A percentile compares a stretch with the other conserved stretches of the same genome.
phyloP scores from a whole-genome alignment of 1,140 invertebrate species.

The Steinernema feltiae region DNA sequence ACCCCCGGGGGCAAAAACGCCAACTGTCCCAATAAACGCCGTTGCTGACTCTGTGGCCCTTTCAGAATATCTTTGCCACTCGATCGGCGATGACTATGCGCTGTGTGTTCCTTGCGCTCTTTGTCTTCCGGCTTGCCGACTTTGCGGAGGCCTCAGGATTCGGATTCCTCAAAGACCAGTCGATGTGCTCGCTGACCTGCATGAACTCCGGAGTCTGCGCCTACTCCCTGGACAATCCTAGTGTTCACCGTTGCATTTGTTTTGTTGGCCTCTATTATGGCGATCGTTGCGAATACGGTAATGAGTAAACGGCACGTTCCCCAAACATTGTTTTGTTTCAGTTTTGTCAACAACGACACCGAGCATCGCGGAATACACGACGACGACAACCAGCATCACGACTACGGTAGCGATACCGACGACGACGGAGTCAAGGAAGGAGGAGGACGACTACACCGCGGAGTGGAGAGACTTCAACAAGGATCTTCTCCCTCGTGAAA shows the following conservation, averaged over 20 bases:
- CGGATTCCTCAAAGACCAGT: not conserved
- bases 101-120: not conserved
- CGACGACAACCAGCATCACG: no score
- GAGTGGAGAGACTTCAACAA: conserved; percentile 9
- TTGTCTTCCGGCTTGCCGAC: not conserved
- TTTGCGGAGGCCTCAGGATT: not conserved
- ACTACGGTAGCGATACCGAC: not conserved
- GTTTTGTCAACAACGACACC: not conserved
- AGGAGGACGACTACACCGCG: not conserved
- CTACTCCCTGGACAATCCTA: not conserved
- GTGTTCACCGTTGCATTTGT: not conserved
- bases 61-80: conserved; percentile 1
- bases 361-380: not conserved
- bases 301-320: not conserved
- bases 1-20: conserved; percentile 1
- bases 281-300: not conserved
- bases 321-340: not conserved
- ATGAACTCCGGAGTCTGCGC: not conserved
- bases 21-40: conserved; percentile 2
- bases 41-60: not conserved
- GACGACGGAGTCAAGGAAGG: not conserved
- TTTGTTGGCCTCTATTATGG: not conserved
- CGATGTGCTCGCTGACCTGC: not conserved
- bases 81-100: not conserved
- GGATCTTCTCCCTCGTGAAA: not conserved